A percentile compares a stretch with the other conserved stretches of the same genome.
phyloP scores from a whole-genome alignment of 2,113 vertebrate species.

The Bagarius yarrelli region DNA sequence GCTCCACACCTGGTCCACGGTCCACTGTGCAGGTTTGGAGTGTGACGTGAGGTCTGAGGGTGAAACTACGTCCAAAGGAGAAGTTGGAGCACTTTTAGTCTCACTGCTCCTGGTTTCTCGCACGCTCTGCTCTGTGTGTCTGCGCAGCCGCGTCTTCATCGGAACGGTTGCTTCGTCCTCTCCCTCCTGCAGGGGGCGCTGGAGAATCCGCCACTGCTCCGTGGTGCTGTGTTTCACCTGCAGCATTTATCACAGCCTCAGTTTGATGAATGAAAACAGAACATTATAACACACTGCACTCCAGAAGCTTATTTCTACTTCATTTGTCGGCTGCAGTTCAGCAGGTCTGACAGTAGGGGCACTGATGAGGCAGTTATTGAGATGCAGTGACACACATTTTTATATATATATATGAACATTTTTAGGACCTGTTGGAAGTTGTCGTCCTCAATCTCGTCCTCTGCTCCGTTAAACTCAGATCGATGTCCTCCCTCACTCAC shows the following conservation, averaged over 20 bases:
- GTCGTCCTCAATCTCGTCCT: conserved; percentile 26
- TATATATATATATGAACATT: too few species aligned
- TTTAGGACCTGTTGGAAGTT: conserved; percentile 49
- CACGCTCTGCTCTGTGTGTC: conserved; percentile 75
- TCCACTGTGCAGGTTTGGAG: conserved; percentile 84
- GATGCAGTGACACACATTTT: too few species aligned
- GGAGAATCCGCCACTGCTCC: conserved; percentile 65
- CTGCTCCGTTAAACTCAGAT: conserved; percentile 38
- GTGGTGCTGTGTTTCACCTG: conserved; percentile 35
- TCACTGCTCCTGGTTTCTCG: conserved; percentile 73
- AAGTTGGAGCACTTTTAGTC: conserved; percentile 70
- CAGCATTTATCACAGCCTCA: background rate
- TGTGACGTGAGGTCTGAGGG: conserved; percentile 69
- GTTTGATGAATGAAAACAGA: background rate
- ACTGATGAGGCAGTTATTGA: too few species aligned
- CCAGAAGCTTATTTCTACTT: too few species aligned
- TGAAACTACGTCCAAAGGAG: conserved; percentile 62
- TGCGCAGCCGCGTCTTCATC: conserved; percentile 83
- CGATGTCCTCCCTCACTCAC: conserved; percentile 56
- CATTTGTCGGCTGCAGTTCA: background rate
- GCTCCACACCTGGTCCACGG: conserved; percentile 91
- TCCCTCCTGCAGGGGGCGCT: conserved; percentile 41
- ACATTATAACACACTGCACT: background rate
- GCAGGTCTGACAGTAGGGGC: background rate
- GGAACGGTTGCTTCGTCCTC: conserved; percentile 78